Base-by-base conservation (phyloP, 2,888 invertebrate genomes). In the Mayetiola destructor region DNA sequence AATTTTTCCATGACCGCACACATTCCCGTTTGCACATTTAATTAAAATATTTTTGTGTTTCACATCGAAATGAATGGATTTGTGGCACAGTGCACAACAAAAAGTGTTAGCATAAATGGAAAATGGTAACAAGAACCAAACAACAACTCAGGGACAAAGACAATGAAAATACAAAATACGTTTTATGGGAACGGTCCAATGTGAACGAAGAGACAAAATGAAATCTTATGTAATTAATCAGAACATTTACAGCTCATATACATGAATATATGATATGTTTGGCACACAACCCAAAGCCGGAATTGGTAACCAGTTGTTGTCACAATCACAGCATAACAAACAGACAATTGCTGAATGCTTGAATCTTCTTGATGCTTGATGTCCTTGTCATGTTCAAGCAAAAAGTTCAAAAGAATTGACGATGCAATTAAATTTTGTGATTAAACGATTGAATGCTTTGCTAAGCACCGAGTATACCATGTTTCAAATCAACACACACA, bases 191-290 rank as follows among this genome's bases (percentile, higher is more conserved):
- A 8, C 32, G 12, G 12, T 8, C 32, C 32, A 32, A 32, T 8
- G 32, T 12, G 10, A 18, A 18, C 16, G 6, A n/a, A n/a, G n/a
- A 18, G 18, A 39, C 16, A 2, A 16, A 48, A 48, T n/a, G 48
- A n/a, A n/a, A 48, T 48, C 48, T 48, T 48, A 48, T 48, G 48
- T 48, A 48, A 48, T 48, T 48, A 48, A 48, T 48, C 48, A 48
- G 6, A 48, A 48, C 48, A 48, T 27, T 48, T 27, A n/a, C n/a
- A n/a, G n/a, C n/a, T n/a, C n/a, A n/a, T n/a, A n/a, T n/a, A n/a
- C n/a, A n/a, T n/a, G n/a, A n/a, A n/a, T n/a, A n/a, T 27, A 48
- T 48, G 27, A 48, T 23, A 10, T 36, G 39, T 39, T 42, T 21
- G 8, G 48, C 27, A 48, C 48, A 48, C n/a, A 23, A 3, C 48